phyloP scores from a whole-genome alignment of 2,113 vertebrate genomes.

The Hipposideros armiger region DNA sequence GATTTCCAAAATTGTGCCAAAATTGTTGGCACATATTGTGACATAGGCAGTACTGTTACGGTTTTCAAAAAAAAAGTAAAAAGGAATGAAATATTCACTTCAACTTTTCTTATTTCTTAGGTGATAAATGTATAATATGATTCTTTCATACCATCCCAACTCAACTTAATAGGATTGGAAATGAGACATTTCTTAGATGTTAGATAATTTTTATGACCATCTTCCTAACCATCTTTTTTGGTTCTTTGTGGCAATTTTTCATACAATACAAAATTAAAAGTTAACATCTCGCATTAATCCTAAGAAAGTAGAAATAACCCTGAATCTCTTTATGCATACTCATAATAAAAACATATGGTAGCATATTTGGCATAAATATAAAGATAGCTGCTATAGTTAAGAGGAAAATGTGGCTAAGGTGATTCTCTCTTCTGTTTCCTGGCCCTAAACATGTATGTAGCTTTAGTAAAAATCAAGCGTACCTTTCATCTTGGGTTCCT shows the following conservation, averaged over 20 bases:
- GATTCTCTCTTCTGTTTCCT: neutral
- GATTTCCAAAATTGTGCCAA: neutral
- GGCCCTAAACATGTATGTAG: neutral
- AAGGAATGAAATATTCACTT: neutral
- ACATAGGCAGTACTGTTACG: neutral
- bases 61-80: neutral
- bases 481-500: neutral
- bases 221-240: neutral
- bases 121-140: neutral
- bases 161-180: neutral
- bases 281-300: neutral
- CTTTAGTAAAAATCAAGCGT: neutral
- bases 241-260: neutral
- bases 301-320: conserved; percentile 6
- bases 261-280: neutral
- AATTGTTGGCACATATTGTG: neutral
- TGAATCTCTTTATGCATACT: neutral
- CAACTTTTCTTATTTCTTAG: neutral
- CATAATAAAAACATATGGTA: neutral
- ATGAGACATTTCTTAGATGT: neutral
- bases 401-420: neutral
- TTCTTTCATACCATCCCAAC: neutral
- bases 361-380: neutral
- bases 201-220: neutral
- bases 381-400: neutral